Evolutionary conservation across 23 tunicate species (phyloP), one percentile per base, ranked within the genome.

Genomic region (Halocynthia roretzi): DNA sequence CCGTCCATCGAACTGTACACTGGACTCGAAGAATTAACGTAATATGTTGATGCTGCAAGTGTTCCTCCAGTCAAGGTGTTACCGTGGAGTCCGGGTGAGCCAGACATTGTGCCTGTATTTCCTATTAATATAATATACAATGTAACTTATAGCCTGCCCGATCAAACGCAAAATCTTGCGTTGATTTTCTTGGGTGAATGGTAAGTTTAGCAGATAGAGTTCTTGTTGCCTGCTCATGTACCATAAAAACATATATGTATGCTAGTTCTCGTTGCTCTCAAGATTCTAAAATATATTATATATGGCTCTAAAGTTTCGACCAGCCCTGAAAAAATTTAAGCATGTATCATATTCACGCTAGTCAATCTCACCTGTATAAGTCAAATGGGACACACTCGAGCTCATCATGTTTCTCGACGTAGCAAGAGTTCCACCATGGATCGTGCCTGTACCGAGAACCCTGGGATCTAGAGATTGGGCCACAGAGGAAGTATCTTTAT

Each of bases 401-500:
- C 78, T 74, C 78, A 74, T 74, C 78, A 74, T 54, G 31, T 74
- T 74, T 22, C 78, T 54, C 11, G 76, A 10, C 12, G 57, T 71
- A 53, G 78, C 78, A 17, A 74, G 14, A 12, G 56, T 53, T 54
- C 55, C 62, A 74, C 62, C 52, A 54, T 52, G 11, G 14, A 19
- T 54, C 12, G 55, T n/a, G 8, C 31, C 9, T 53, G 63, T 11
- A 74, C 23, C 60, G 5, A 74, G 56, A 8, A 64, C 18, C 56
- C 56, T 22, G 20, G 56, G 56, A 54, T 74, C 78, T 11, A 74
- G 62, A 74, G 78, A 74, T 74, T 74, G 78, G n/a, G 78, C 56
- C 21, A 74, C 64, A 15, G 62, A 52, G 8, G 64, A 31, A 31
- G 2, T 31, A 31, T 31, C 44, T 31, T 31, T 31, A 31, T 31